Evolutionary conservation across 1,140 invertebrate species (phyloP).

Genomic region (Acromyrmex echinatior): DNA sequence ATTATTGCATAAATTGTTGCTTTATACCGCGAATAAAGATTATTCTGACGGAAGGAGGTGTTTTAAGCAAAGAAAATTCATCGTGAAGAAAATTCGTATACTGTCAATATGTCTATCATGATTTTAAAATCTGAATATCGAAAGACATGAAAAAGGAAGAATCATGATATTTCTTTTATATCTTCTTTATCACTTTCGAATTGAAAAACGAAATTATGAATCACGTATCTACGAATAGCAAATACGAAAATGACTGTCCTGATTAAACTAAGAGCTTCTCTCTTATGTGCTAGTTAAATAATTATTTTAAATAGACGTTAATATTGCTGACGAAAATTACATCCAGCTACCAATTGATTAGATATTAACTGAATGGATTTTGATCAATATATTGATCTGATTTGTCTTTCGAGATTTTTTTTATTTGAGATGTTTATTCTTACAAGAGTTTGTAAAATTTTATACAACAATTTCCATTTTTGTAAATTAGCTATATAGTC

Average conservation of each 20-base stretch:
- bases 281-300: not conserved
- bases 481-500: not conserved
- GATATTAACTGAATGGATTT: slow-evolving; percentile 5
- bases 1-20: not conserved
- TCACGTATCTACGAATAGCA: slow-evolving; percentile 16
- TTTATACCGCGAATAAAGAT: not conserved
- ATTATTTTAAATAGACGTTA: slow-evolving; percentile 18
- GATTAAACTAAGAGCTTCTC: slow-evolving; percentile 42
- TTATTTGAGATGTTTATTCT: not conserved
- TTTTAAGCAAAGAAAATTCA: slow-evolving; percentile 39
- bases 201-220: slow-evolving; percentile 3
- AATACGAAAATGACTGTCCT: not conserved
- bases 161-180: slow-evolving; percentile 15
- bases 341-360: not conserved
- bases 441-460: not conserved
- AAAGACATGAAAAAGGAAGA: not conserved
- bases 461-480: not conserved
- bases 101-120: slow-evolving; percentile 60
- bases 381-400: not conserved
- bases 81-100: slow-evolving; percentile 14
- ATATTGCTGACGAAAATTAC: not conserved
- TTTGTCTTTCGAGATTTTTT: not conserved
- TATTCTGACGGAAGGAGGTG: slow-evolving; percentile 4
- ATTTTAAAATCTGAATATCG: slow-evolving; percentile 39
- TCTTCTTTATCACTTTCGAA: not conserved